Evolutionary conservation across 2,888 invertebrate species (phyloP).

Genomic region (Helicoverpa assulta): DNA sequence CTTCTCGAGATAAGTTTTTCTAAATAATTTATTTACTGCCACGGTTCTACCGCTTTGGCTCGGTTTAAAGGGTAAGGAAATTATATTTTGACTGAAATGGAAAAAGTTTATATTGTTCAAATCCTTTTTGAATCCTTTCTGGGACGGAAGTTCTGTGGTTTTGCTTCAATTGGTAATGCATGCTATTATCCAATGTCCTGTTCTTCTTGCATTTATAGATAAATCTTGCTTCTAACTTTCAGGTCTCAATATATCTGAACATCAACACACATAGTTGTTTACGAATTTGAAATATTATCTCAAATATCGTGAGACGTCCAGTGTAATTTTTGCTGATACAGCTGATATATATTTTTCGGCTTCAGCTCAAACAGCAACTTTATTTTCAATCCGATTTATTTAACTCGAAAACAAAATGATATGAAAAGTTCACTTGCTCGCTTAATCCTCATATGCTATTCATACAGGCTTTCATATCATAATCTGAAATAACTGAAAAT

Average conservation of each 20-base stretch:
- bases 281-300: too few species aligned
- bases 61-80: constrained; percentile 64
- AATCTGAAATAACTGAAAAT: constrained; percentile 1
- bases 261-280: neutral
- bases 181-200: constrained; percentile 12
- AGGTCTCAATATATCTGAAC: neutral
- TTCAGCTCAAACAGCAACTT: neutral
- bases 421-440: neutral
- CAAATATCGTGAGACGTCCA: neutral
- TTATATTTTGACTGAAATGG: constrained; percentile 71
- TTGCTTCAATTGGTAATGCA: constrained; percentile 19
- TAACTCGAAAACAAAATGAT: neutral
- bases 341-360: neutral
- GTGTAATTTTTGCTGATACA: neutral
- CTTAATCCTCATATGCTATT: neutral
- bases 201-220: too few species aligned
- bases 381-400: neutral
- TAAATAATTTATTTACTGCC: constrained; percentile 78
- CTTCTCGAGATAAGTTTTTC: constrained; percentile 64
- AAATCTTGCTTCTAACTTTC: too few species aligned
- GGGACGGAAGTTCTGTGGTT: constrained; percentile 28
- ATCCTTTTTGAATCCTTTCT: constrained; percentile 57
- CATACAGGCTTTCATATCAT: neutral
- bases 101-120: constrained; percentile 70
- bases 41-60: constrained; percentile 49